Percentiles rank a stretch among this genome's conserved stretches.
Evolutionary conservation across 2,797 vertebrate genomes (phyloP).

Genomic region (Aplochiton taeniatus): DNA sequence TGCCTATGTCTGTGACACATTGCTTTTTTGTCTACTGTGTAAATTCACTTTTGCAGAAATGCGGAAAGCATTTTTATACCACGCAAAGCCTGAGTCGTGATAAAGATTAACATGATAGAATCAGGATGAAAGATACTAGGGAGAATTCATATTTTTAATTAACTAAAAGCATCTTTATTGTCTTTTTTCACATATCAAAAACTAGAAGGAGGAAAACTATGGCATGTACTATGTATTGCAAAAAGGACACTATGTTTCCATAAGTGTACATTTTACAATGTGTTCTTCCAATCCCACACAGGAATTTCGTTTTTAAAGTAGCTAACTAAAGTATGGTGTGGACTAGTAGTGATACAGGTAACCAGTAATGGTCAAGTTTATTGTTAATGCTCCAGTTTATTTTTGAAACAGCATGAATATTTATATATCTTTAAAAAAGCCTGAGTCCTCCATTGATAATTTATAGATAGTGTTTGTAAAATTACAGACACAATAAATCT

Average conservation of each 20-base stretch:
- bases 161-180: no score
- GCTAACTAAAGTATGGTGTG: no score
- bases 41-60: constrained; percentile 59
- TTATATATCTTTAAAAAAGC: constrained; percentile 48
- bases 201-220: no score
- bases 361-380: constrained; percentile 37
- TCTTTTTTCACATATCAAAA: no score
- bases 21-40: constrained; percentile 59
- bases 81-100: constrained; percentile 29
- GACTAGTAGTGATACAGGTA: constrained; percentile 5
- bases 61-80: constrained; percentile 47
- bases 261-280: no score
- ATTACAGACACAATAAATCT: no score
- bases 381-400: constrained; percentile 41
- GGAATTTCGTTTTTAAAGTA: no score
- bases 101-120: constrained; percentile 34
- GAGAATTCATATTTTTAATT: background rate
- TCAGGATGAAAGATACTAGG: constrained; percentile 20
- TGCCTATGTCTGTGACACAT: constrained; percentile 65
- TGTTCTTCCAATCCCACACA: no score
- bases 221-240: no score
- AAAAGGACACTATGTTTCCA: no score
- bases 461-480: no score
- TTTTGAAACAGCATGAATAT: constrained; percentile 50
- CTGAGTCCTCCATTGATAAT: constrained; percentile 22